Base-by-base conservation (phyloP, 2,797 vertebrate genomes). In the Gastrophryne carolinensis region DNA sequence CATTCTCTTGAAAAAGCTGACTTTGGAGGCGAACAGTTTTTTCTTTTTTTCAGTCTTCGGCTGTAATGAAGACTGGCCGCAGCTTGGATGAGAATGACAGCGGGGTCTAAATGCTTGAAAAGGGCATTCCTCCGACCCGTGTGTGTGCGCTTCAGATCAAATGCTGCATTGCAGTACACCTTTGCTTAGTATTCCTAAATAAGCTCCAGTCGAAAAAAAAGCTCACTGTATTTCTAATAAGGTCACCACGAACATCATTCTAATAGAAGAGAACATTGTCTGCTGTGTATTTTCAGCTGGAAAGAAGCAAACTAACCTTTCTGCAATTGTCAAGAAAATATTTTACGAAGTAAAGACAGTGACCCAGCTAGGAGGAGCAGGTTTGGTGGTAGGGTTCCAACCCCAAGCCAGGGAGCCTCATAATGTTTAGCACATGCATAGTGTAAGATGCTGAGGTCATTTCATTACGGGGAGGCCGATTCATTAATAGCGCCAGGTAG, bases 61-160 rank as follows among this genome's bases (percentile, higher is more conserved):
- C 47, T 15, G 24, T 61, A 61, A 50, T 52, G 26, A 60, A 71
- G 52, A 61, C 56, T 30, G 32, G 27, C 15, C 9, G 2, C 12
- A n/a, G 12, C 79, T 79, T 80, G 84, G 84, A 85, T 84, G 85
- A 83, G 84, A 82, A 83, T 86, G 84, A 87, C 87, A 89, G n/a
- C n/a, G n/a, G 84, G 83, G 83, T 75, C 83, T 84, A 83, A 81
- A 81, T 77, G 72, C 82, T 84, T 86, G 87, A 85, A 86, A 88
- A 88, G 80, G 84, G 82, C 84, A 86, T 83, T 81, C 75, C 81
- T 13, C 35, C 12, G 17, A 26, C 12, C 49, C 27, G 39, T 47
- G 58, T 64, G 34, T 3, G 44, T 29, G 29, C 50, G 58, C n/a
- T n/a, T 80, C 81, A 83, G 84, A 87, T 88, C 86, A 87, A 73